Conservation (phyloP, 2,888 invertebrate genomes). For the Cataglyphis albicans region DNA sequence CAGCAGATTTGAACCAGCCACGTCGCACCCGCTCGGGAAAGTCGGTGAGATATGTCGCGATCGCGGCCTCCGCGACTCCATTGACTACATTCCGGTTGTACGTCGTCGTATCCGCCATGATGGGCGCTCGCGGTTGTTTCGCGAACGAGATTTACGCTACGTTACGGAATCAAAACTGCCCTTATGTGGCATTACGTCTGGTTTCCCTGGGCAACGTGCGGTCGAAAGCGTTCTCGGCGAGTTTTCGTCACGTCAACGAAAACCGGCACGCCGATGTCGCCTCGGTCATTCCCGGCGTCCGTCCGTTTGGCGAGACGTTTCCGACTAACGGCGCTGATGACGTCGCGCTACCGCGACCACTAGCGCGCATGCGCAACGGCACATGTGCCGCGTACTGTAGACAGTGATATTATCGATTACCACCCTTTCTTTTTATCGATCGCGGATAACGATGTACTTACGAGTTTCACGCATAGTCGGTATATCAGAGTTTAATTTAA, state of each 20-base stretch:
- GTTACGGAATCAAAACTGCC: not conserved
- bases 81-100: not conserved
- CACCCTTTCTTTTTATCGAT: not conserved
- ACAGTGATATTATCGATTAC: not conserved
- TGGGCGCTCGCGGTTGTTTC: conserved; percentile 5
- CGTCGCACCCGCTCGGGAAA: conserved; percentile 63
- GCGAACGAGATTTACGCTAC: not conserved
- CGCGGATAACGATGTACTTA: not conserved
- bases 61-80: too few relatives aligned
- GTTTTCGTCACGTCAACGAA: conserved; percentile 3
- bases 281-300: not conserved
- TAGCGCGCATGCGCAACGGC: conserved; percentile 20
- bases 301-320: not conserved
- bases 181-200: not conserved
- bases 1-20: conserved; percentile 70
- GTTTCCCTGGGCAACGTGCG: not conserved
- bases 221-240: not conserved
- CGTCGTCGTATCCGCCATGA: conserved; percentile 8
- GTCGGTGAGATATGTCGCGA: conserved; percentile 11
- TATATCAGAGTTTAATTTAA: not conserved
- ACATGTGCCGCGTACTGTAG: conserved; percentile 2
- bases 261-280: not conserved
- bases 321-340: conserved; percentile 9
- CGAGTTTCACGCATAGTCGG: not conserved
- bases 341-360: not conserved